These are phyloP conservation scores for Alligator mississippiensis DNA, from an alignment of 2,113 vertebrate genomes.

Conservation along the genomic window DNA sequence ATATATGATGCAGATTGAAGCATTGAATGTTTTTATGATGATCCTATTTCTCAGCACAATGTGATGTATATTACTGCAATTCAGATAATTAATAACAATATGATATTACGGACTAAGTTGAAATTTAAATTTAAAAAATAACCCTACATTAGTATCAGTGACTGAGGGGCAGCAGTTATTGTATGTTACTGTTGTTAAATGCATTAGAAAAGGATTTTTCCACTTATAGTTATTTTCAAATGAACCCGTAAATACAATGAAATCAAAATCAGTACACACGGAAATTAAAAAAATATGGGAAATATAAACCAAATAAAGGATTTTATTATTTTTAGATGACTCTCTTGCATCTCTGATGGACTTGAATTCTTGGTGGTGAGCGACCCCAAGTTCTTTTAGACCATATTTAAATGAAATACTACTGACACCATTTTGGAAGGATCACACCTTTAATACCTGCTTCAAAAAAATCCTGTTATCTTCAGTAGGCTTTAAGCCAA, in stretches of 20 bases:
- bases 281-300: constrained; percentile 43
- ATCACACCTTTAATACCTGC: too few species aligned
- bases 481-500: not conserved
- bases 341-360: constrained; percentile 20
- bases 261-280: constrained; percentile 58
- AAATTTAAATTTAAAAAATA: constrained; percentile 44
- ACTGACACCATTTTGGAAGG: too few species aligned
- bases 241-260: constrained; percentile 42
- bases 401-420: constrained; percentile 14
- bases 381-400: constrained; percentile 25
- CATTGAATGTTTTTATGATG: constrained; percentile 26
- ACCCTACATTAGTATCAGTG: constrained; percentile 47
- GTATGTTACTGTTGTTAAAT: constrained; percentile 19
- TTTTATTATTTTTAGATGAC: constrained; percentile 28
- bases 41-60: constrained; percentile 27
- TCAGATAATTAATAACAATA: not conserved
- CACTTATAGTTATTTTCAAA: constrained; percentile 55
- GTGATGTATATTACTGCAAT: too few species aligned
- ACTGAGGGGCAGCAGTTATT: constrained; percentile 30
- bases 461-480: too few species aligned
- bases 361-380: constrained; percentile 40
- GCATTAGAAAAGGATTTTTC: constrained; percentile 56
- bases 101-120: constrained; percentile 57
- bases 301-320: constrained; percentile 13
- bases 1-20: not conserved